These are phyloP conservation scores for Lasioglossum villosulum DNA, from an alignment of 2,888 invertebrate species.

Conservation along the genomic window DNA sequence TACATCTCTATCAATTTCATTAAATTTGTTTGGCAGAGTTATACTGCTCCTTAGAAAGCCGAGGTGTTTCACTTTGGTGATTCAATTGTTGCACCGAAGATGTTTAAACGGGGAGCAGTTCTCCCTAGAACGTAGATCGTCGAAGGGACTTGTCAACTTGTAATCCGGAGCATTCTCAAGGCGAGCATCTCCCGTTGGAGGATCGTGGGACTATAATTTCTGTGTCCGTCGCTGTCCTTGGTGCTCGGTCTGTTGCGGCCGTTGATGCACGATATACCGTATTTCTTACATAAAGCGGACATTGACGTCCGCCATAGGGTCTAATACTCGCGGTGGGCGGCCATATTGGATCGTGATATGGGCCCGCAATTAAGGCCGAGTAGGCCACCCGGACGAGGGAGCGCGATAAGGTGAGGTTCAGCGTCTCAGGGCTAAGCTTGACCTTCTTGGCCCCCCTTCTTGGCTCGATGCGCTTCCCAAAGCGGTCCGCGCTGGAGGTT, in stretches of 20 bases:
- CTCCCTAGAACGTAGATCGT: not conserved
- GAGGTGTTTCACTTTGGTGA: not conserved
- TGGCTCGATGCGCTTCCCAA: slow-evolving; percentile 72
- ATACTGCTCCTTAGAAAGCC: not conserved
- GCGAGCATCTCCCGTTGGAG: slow-evolving; percentile 14
- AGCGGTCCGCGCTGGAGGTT: slow-evolving; percentile 74
- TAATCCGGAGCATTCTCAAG: slow-evolving; percentile 17
- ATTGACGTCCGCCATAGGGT: slow-evolving; percentile 73
- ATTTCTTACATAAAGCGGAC: slow-evolving; percentile 76
- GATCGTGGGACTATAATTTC: slow-evolving; percentile 45
- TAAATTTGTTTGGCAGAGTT: not conserved
- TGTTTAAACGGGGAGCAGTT: not conserved
- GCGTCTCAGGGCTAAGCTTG: slow-evolving; percentile 80
- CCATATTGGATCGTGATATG: slow-evolving; percentile 84
- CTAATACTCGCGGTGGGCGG: slow-evolving; percentile 82
- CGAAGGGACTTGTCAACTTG: not conserved
- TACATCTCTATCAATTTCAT: not conserved
- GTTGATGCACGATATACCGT: slow-evolving; percentile 66
- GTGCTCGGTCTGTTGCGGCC: slow-evolving; percentile 25
- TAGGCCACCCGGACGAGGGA: slow-evolving; percentile 84
- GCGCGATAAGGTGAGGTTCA: slow-evolving; percentile 82
- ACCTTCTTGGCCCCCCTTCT: slow-evolving; percentile 75
- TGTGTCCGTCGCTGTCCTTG: slow-evolving; percentile 63
- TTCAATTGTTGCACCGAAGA: not conserved
- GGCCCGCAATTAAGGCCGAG: slow-evolving; percentile 84